phyloP scores from a whole-genome alignment of 2,797 vertebrate species.

The Eidolon dupreanum region DNA sequence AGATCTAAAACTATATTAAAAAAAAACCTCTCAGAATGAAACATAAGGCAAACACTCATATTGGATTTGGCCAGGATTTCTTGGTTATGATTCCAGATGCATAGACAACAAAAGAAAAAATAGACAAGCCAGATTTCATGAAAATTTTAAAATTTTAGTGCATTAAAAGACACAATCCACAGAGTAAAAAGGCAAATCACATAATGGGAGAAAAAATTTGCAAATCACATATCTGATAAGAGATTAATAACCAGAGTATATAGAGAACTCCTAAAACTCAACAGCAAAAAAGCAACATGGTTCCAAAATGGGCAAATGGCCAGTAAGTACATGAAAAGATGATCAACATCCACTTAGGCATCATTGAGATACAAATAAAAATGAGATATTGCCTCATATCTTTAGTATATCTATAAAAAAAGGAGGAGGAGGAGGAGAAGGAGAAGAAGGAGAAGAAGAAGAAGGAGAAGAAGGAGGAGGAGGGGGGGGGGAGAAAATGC shows the following conservation, averaged over 20 bases:
- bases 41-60: not conserved
- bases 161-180: not conserved
- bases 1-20: not conserved
- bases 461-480: rapidly evolving
- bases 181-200: not conserved
- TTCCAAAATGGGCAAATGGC: not conserved
- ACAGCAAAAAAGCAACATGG: not conserved
- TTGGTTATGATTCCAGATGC: not conserved
- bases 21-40: not conserved
- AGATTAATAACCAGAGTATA: not conserved
- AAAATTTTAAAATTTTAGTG: not conserved
- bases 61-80: not conserved
- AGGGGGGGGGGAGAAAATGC: too few relatives aligned
- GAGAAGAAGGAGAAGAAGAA: too few relatives aligned
- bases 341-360: not conserved
- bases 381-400: not conserved
- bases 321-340: not conserved
- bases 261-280: not conserved
- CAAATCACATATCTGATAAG: not conserved
- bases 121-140: not conserved
- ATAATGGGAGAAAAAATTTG: not conserved
- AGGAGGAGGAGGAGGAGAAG: too few relatives aligned
- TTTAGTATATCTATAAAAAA: not conserved
- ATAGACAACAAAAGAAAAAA: not conserved
- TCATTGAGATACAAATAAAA: not conserved